phyloP scores from a whole-genome alignment of 2,888 invertebrate genomes.

The Liodrosophila aerea region DNA sequence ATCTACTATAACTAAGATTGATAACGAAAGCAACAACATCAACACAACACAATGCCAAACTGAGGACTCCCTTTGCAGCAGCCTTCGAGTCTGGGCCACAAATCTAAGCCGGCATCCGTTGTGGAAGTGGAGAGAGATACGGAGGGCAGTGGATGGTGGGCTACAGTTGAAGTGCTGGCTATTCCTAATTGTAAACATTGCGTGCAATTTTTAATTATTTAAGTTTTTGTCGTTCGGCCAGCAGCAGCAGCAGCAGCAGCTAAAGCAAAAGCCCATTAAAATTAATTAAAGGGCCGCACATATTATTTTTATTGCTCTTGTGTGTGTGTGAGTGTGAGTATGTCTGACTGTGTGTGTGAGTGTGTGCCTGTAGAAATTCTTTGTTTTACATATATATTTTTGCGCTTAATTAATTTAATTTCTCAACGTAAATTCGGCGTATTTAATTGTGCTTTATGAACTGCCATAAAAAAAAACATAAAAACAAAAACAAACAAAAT shows the following conservation, averaged over 20 bases:
- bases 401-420: conserved; percentile 75
- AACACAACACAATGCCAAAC: conserved; percentile 71
- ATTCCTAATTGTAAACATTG: conserved; percentile 79
- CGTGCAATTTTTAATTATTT: conserved; percentile 82
- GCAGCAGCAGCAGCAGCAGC: conserved; percentile 53
- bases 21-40: conserved; percentile 1
- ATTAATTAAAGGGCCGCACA: conserved; percentile 75
- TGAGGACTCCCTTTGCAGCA: conserved; percentile 62
- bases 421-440: conserved; percentile 64
- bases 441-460: conserved; percentile 76
- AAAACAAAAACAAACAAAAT: conserved; percentile 30
- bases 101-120: neutral
- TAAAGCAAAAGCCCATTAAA: conserved; percentile 69
- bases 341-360: conserved; percentile 10
- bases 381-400: conserved; percentile 48
- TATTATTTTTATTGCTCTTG: conserved; percentile 66
- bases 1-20: conserved; percentile 1
- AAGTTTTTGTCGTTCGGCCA: conserved; percentile 67
- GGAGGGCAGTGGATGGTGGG: conserved; percentile 9
- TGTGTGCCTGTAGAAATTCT: conserved; percentile 37
- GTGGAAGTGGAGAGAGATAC: neutral
- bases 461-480: conserved; percentile 70
- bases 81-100: conserved; percentile 22
- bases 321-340: conserved; percentile 28
- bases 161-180: conserved; percentile 59